Conservation (phyloP, 2,888 invertebrate genomes). For the Agonopterix alstromeriana region DNA sequence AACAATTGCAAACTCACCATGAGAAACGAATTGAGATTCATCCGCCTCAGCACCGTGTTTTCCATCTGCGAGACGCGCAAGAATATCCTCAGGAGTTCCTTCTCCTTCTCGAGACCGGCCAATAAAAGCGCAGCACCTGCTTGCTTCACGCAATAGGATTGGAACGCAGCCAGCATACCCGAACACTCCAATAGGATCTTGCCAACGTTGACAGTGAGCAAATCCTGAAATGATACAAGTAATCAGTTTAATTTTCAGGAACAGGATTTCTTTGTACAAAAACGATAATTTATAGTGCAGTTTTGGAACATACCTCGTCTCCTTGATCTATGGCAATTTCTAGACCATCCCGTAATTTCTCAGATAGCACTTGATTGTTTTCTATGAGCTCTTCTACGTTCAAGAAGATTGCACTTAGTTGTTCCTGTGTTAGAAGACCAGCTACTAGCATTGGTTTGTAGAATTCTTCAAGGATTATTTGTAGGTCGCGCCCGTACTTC, state of each 20-base stretch:
- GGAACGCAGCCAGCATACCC: slow-evolving; percentile 95
- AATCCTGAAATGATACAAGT: slow-evolving; percentile 70
- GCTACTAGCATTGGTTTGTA: slow-evolving; percentile 95
- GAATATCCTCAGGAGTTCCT: slow-evolving; percentile 94
- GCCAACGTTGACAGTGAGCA: slow-evolving; percentile 92
- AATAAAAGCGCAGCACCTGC: slow-evolving; percentile 91
- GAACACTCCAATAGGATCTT: slow-evolving; percentile 93
- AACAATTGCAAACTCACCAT: slow-evolving; percentile 79
- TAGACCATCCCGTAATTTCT: slow-evolving; percentile 89
- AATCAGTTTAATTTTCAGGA: neutral
- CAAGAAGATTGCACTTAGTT: slow-evolving; percentile 93
- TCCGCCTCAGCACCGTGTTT: slow-evolving; percentile 92
- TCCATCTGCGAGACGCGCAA: slow-evolving; percentile 98
- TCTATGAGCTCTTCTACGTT: slow-evolving; percentile 95
- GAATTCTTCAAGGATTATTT: slow-evolving; percentile 95
- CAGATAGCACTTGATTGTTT: slow-evolving; percentile 90
- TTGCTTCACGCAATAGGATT: slow-evolving; percentile 96
- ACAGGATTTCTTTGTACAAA: neutral
- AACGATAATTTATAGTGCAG: neutral
- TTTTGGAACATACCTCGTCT: slow-evolving; percentile 72
- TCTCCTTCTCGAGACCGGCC: slow-evolving; percentile 95
- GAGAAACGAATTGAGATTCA: slow-evolving; percentile 98
- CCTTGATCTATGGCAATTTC: slow-evolving; percentile 90
- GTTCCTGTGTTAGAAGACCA: slow-evolving; percentile 92
- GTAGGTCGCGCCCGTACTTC: slow-evolving; percentile 94